Conservation (phyloP, 2,113 vertebrate species). For the Pyxicephalus adspersus region DNA sequence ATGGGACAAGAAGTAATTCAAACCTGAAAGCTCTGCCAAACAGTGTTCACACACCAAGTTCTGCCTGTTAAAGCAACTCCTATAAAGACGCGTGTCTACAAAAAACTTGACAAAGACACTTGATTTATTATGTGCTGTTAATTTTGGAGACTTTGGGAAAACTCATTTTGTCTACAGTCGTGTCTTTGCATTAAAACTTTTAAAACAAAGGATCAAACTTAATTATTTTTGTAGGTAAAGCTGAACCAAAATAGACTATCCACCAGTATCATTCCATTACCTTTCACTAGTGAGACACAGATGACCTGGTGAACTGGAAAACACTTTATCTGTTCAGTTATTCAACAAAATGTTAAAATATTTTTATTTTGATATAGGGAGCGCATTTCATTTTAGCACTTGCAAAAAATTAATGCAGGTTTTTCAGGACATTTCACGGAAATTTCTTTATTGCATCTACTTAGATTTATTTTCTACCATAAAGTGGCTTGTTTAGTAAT, state of each 20-base stretch:
- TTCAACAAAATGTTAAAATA: slow-evolving; percentile 43
- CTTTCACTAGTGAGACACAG: slow-evolving; percentile 76
- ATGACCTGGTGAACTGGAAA: slow-evolving; percentile 73
- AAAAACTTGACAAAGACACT: slow-evolving; percentile 72
- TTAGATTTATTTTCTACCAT: background rate
- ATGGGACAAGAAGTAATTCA: slow-evolving; percentile 71
- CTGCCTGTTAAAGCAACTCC: slow-evolving; percentile 58
- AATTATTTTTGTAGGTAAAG: slow-evolving; percentile 94
- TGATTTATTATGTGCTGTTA: slow-evolving; percentile 73
- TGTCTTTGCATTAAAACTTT: slow-evolving; percentile 82
- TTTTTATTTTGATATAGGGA: background rate
- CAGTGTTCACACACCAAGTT: slow-evolving; percentile 70
- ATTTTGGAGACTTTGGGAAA: slow-evolving; percentile 63
- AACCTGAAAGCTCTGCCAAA: slow-evolving; percentile 62
- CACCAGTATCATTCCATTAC: slow-evolving; percentile 79
- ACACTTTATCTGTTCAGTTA: slow-evolving; percentile 63
- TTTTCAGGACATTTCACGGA: background rate
- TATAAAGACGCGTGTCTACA: slow-evolving; percentile 64
- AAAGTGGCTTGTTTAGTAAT: background rate
- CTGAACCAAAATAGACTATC: slow-evolving; percentile 85
- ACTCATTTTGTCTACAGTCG: slow-evolving; percentile 74
- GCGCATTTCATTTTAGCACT: background rate
- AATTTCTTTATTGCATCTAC: background rate
- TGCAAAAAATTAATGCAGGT: background rate
- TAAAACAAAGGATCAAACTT: slow-evolving; percentile 77